Evolutionary conservation across 1,140 invertebrate genomes (phyloP).

Genomic region (Papilio aristodemus): DNA sequence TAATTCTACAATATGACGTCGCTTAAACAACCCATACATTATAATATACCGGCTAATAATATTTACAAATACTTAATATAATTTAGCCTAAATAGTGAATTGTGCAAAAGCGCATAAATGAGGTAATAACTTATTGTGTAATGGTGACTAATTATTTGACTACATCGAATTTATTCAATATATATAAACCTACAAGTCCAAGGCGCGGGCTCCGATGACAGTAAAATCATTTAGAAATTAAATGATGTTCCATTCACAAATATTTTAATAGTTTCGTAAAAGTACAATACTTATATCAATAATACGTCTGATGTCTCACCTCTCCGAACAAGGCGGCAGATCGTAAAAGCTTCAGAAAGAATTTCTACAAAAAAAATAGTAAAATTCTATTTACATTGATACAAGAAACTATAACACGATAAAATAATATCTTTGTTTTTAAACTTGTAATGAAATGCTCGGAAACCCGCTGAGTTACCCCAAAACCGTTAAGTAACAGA

Average conservation of each 20-base stretch:
- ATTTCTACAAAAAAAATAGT: no score
- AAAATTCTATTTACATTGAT: not conserved
- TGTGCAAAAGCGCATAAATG: slow-evolving; percentile 76
- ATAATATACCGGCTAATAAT: slow-evolving; percentile 45
- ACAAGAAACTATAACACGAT: not conserved
- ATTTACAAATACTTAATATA: slow-evolving; percentile 60
- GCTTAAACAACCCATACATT: slow-evolving; percentile 41
- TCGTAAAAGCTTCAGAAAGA: no score
- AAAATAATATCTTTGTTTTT: no score
- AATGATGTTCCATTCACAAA: no score
- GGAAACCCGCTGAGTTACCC: slow-evolving; percentile 42
- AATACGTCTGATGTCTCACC: no score
- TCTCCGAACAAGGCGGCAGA: no score
- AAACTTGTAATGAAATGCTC: not conserved
- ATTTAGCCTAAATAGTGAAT: slow-evolving; percentile 58
- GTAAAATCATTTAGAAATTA: no score
- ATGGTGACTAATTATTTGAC: slow-evolving; percentile 77
- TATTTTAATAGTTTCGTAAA: no score
- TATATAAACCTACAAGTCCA: slow-evolving; percentile 39
- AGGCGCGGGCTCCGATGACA: not conserved
- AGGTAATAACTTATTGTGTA: slow-evolving; percentile 77
- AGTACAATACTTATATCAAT: no score
- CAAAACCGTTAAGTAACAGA: slow-evolving; percentile 68
- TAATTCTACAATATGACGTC: slow-evolving; percentile 1
- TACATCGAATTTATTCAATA: slow-evolving; percentile 57